A percentile compares a stretch with the other conserved stretches of the same genome.
These are phyloP conservation scores for Salticus scenicus DNA, from an alignment of 2,888 invertebrate species.

Conservation along the genomic window DNA sequence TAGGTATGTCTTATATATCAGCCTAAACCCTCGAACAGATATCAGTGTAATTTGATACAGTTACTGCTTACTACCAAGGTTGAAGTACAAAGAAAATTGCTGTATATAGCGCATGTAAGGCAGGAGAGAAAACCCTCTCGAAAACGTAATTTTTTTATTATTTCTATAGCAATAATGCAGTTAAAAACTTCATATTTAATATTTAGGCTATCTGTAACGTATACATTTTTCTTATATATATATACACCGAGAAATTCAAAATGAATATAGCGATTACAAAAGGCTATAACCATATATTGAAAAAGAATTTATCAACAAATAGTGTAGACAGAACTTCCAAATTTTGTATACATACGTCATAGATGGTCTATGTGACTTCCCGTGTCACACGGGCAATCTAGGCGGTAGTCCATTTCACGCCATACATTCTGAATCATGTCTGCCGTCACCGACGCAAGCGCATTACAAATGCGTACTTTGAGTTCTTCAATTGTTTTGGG, in stretches of 20 bases:
- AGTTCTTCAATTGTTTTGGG: neutral
- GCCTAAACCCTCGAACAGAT: too few relatives aligned
- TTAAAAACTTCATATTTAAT: too few relatives aligned
- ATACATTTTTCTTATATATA: too few relatives aligned
- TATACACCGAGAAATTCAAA: constrained; percentile 10
- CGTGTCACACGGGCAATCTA: constrained; percentile 14
- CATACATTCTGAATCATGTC: constrained; percentile 13
- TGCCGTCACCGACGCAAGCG: constrained; percentile 6
- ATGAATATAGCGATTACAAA: constrained; percentile 23
- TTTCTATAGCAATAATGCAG: too few relatives aligned
- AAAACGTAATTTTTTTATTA: too few relatives aligned
- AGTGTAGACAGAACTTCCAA: constrained; percentile 4
- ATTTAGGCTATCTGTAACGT: too few relatives aligned
- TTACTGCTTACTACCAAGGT: too few relatives aligned
- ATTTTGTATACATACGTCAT: constrained; percentile 17
- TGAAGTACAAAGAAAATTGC: too few relatives aligned
- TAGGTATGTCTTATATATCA: too few relatives aligned
- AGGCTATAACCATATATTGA: constrained; percentile 15
- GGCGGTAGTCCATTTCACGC: constrained; percentile 21
- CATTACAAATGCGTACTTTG: constrained; percentile 21
- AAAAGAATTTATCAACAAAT: constrained; percentile 13
- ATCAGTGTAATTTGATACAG: too few relatives aligned
- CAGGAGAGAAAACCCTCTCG: too few relatives aligned
- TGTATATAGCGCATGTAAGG: too few relatives aligned
- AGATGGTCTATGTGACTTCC: constrained; percentile 5